Conservation (phyloP, 2,113 vertebrate genomes). For the Hippopotamus amphibius region DNA sequence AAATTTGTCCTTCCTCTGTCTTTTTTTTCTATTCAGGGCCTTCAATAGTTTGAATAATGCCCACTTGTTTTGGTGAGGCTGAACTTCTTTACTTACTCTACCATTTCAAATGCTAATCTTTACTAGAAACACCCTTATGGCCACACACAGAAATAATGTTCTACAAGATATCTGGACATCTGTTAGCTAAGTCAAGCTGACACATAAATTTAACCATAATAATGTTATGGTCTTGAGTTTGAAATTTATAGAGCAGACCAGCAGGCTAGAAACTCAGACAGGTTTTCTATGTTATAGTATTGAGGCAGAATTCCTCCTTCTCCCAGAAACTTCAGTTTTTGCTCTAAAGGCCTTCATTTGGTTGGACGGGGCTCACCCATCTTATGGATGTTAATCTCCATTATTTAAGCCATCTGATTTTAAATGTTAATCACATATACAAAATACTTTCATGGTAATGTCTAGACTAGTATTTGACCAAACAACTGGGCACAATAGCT, state of each 20-base stretch:
- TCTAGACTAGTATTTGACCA: not conserved
- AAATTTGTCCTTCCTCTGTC: not conserved
- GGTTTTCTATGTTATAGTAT: not conserved
- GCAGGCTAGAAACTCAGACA: not conserved
- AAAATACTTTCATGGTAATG: not conserved
- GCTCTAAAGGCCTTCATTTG: not conserved
- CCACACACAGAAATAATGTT: not conserved
- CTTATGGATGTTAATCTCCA: not conserved
- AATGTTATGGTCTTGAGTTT: not conserved
- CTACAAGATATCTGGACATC: not conserved
- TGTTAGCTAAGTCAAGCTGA: not conserved
- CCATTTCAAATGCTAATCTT: not conserved
- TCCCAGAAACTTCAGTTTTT: not conserved
- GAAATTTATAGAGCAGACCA: not conserved
- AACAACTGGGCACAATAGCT: not conserved
- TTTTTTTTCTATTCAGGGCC: not conserved
- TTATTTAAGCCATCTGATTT: not conserved
- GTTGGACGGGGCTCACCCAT: not conserved
- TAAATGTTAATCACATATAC: not conserved
- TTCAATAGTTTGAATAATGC: not conserved
- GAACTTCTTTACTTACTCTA: not conserved
- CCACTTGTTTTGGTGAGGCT: not conserved
- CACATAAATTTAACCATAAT: not conserved
- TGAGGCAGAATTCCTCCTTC: not conserved
- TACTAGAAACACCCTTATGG: not conserved